phyloP scores from a whole-genome alignment of 2,888 invertebrate species.

The Drosophila neotestacea region DNA sequence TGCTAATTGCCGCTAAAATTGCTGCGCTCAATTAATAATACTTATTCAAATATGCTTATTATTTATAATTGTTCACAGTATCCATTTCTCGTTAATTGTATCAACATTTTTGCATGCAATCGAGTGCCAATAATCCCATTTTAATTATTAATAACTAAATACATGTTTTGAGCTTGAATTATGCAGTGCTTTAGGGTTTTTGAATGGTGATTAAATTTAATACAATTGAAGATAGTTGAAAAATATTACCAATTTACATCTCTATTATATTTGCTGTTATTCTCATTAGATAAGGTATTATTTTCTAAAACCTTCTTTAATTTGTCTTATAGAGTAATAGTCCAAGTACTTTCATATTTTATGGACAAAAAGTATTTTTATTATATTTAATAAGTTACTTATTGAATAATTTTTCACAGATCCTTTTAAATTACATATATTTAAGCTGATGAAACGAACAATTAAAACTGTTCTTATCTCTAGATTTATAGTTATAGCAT shows the following conservation, averaged over 20 bases:
- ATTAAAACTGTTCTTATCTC: too few relatives aligned
- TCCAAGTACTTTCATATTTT: too few relatives aligned
- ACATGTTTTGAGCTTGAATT: neutral
- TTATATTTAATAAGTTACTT: too few relatives aligned
- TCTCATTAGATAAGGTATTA: neutral
- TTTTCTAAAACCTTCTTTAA: too few relatives aligned
- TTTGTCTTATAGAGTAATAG: too few relatives aligned
- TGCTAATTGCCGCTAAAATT: constrained; percentile 28
- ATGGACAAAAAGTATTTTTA: too few relatives aligned
- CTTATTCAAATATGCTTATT: constrained; percentile 13
- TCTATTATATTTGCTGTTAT: neutral
- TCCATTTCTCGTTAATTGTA: constrained; percentile 25
- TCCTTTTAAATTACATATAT: too few relatives aligned
- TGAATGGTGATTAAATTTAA: neutral
- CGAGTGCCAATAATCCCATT: constrained; percentile 17
- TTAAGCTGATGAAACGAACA: too few relatives aligned
- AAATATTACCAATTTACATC: neutral
- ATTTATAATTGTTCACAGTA: constrained; percentile 23
- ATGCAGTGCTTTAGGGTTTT: neutral
- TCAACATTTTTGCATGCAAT: neutral
- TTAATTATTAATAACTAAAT: constrained; percentile 14
- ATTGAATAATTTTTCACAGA: too few relatives aligned
- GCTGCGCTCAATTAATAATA: constrained; percentile 37
- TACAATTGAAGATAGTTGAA: neutral
- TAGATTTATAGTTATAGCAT: too few relatives aligned